Conservation (phyloP, 2,113 vertebrate species). For the Forbesichthys papilliferus region DNA sequence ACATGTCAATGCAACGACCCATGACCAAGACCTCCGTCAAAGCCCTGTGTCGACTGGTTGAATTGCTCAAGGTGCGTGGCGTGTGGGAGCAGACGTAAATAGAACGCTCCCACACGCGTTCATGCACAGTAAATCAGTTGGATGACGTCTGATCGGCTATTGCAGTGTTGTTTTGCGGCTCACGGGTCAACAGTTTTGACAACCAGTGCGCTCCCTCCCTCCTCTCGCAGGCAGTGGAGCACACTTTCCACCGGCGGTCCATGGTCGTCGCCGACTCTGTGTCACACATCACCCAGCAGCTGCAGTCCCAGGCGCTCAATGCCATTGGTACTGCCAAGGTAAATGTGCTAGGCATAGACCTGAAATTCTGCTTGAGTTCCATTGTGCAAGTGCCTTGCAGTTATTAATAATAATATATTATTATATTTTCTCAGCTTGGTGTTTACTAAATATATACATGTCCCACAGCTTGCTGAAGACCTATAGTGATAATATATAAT, state of each 20-base stretch:
- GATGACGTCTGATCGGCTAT: too few relatives aligned
- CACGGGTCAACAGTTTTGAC: neutral
- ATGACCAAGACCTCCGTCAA: slow-evolving; percentile 99
- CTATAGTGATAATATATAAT: too few relatives aligned
- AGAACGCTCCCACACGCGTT: too few relatives aligned
- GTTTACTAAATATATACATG: too few relatives aligned
- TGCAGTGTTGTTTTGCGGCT: too few relatives aligned
- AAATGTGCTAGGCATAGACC: slow-evolving; percentile 13
- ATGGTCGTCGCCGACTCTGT: slow-evolving; percentile 95
- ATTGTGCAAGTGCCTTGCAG: too few relatives aligned
- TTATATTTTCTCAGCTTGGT: too few relatives aligned
- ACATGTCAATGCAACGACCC: slow-evolving; percentile 96
- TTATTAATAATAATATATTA: too few relatives aligned
- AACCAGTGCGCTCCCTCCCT: slow-evolving; percentile 22
- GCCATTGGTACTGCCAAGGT: slow-evolving; percentile 92
- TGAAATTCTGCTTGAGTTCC: neutral
- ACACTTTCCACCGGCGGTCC: slow-evolving; percentile 91
- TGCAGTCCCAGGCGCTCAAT: slow-evolving; percentile 92
- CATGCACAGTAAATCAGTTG: too few relatives aligned
- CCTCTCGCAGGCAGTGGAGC: slow-evolving; percentile 86
- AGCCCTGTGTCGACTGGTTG: slow-evolving; percentile 91
- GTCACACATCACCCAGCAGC: slow-evolving; percentile 91
- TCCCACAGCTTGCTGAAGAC: too few relatives aligned
- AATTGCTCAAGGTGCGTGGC: slow-evolving; percentile 88
- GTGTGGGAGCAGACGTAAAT: too few relatives aligned